Percentiles rank a stretch among this genome's conserved stretches.
These are phyloP conservation scores for Neopipo cinnamomea DNA, from an alignment of 2,113 vertebrate genomes.

Conservation along the genomic window DNA sequence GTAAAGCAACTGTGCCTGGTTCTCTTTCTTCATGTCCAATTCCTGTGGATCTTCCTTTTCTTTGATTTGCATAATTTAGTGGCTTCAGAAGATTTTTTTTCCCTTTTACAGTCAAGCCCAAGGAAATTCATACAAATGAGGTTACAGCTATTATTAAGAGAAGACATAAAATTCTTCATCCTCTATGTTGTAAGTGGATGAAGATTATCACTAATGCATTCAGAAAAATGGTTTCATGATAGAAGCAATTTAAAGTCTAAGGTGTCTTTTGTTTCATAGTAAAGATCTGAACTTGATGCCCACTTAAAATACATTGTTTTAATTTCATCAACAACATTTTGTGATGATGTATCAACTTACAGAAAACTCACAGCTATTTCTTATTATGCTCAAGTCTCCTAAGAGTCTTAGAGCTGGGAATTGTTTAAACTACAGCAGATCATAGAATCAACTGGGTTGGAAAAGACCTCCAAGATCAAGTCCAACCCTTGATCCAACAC, in stretches of 20 bases:
- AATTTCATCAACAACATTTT: neutral
- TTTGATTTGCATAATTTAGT: neutral
- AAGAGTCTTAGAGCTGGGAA: neutral
- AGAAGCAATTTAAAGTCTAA: neutral
- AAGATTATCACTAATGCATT: neutral
- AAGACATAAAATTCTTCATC: neutral
- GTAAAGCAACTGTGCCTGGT: neutral
- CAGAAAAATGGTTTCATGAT: neutral
- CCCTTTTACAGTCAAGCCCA: neutral
- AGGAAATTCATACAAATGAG: neutral
- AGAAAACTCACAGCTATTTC: neutral
- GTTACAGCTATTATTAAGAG: neutral
- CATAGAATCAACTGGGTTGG: too few species aligned
- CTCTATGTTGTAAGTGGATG: neutral
- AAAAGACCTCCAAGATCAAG: too few species aligned
- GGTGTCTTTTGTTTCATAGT: accelerated
- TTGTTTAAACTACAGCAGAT: neutral
- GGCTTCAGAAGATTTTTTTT: neutral
- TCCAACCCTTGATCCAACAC: too few species aligned
- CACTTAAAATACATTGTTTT: neutral
- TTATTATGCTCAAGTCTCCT: neutral
- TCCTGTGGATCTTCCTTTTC: neutral
- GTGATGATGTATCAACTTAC: neutral
- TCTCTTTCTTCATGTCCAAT: neutral
- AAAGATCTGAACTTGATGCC: neutral